A percentile compares a stretch with the other conserved stretches of the same genome.
Evolutionary conservation across 2,888 invertebrate species (phyloP).

Genomic region (Noctua janthe): DNA sequence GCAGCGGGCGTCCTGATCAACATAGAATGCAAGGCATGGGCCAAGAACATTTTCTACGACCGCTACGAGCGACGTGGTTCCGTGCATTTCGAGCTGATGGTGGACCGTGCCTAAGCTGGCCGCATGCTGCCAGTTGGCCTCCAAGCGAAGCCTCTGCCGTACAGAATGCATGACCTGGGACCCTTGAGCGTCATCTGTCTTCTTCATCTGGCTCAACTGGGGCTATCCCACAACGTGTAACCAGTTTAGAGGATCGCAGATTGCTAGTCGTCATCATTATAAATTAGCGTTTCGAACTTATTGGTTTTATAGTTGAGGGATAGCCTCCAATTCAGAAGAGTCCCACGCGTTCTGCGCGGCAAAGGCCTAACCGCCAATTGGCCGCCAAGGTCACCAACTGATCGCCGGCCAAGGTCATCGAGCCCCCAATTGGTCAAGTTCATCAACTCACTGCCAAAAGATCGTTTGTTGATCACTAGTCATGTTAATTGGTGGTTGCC

Average conservation of each 20-base stretch:
- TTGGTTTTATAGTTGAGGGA: constrained; percentile 9
- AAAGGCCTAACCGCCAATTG: constrained; percentile 63
- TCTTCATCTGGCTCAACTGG: constrained; percentile 20
- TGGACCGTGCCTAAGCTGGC: constrained; percentile 91
- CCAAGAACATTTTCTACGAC: constrained; percentile 96
- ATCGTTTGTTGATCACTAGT: constrained; percentile 72
- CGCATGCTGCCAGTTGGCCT: constrained; percentile 59
- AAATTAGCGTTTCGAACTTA: constrained; percentile 20
- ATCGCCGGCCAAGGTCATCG: constrained; percentile 62
- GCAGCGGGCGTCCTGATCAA: constrained; percentile 96
- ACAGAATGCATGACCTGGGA: constrained; percentile 26
- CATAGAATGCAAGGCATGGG: constrained; percentile 98
- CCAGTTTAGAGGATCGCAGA: constrained; percentile 21
- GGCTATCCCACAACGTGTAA: constrained; percentile 19
- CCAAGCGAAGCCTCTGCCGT: constrained; percentile 39
- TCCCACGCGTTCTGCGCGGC: constrained; percentile 44
- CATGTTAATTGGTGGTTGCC: constrained; percentile 70
- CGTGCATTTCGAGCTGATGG: constrained; percentile 98
- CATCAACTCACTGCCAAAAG: constrained; percentile 74
- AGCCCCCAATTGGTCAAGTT: constrained; percentile 68
- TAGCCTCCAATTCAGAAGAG: constrained; percentile 9
- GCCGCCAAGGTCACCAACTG: constrained; percentile 70
- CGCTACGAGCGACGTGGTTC: constrained; percentile 97
- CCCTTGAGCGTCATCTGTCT: constrained; percentile 2
- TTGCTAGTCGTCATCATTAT: constrained; percentile 9